Evolutionary conservation across 2,888 invertebrate genomes (phyloP).

Genomic region (Ormyrus labotus): DNA sequence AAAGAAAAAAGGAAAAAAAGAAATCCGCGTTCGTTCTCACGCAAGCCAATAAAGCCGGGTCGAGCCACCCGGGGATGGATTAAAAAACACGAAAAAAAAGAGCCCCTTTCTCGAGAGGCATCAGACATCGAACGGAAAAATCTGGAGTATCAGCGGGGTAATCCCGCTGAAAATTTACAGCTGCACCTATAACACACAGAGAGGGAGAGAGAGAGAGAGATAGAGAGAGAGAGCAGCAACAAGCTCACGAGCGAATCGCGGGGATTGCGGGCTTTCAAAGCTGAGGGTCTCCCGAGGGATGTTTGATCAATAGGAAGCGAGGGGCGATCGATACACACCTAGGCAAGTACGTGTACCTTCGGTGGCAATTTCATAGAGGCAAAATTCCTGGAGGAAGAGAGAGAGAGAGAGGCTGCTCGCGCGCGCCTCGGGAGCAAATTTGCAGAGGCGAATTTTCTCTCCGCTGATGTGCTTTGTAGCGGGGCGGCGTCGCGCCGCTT

Average conservation of each 20-base stretch:
- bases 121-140: constrained; percentile 13
- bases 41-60: constrained; percentile 4
- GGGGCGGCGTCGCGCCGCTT: too few species aligned
- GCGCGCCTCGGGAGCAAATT: too few species aligned
- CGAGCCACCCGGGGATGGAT: neutral
- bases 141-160: constrained; percentile 38
- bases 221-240: neutral
- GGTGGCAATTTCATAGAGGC: constrained; percentile 14
- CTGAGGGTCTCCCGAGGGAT: constrained; percentile 43
- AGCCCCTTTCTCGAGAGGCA: neutral
- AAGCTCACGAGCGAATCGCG: neutral
- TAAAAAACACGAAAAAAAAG: neutral
- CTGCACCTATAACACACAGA: neutral
- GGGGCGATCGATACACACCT: constrained; percentile 27
- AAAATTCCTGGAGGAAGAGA: neutral
- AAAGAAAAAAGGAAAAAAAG: too few species aligned
- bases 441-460: neutral
- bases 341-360: neutral
- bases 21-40: too few species aligned
- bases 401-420: neutral
- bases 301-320: constrained; percentile 54
- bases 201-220: neutral
- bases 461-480: neutral
- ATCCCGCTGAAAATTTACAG: constrained; percentile 48
- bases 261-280: constrained; percentile 49